These are phyloP conservation scores for Brachyopa scutellaris DNA, from an alignment of 2,888 invertebrate genomes.

Conservation along the genomic window DNA sequence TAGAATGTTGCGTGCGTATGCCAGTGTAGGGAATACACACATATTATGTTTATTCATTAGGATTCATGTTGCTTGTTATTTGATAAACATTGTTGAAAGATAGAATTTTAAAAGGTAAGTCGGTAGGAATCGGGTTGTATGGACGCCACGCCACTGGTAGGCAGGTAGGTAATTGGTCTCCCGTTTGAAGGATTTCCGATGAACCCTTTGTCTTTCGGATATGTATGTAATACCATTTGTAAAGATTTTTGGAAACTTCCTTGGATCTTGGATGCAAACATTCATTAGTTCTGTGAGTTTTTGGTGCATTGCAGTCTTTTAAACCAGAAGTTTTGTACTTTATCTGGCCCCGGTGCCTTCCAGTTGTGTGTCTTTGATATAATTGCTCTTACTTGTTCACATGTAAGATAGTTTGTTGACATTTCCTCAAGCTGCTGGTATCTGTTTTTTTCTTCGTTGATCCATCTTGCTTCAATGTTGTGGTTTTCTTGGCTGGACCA, in stretches of 20 bases:
- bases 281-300: not conserved
- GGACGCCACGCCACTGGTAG: too few species aligned
- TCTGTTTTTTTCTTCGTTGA: constrained; percentile 20
- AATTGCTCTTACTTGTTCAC: constrained; percentile 27
- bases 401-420: constrained; percentile 12
- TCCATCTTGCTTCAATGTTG: constrained; percentile 21
- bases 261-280: not conserved
- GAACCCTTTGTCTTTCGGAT: constrained; percentile 10
- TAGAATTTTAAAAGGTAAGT: too few species aligned
- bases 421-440: constrained; percentile 12
- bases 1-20: too few species aligned
- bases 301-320: constrained; percentile 6
- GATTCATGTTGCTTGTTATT: too few species aligned
- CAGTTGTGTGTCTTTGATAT: constrained; percentile 35
- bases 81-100: too few species aligned
- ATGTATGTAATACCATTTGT: too few species aligned
- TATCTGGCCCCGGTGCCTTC: constrained; percentile 14
- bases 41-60: too few species aligned
- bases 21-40: too few species aligned
- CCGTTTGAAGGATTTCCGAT: constrained; percentile 14
- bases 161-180: constrained; percentile 29
- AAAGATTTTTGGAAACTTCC: not conserved
- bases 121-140: too few species aligned
- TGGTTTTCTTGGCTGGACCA: constrained; percentile 30
- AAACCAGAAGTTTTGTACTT: constrained; percentile 22